A percentile compares a stretch with the other conserved stretches of the same genome.
Conservation (phyloP, 2,797 vertebrate genomes). For the Rhabdomys pumilio region DNA sequence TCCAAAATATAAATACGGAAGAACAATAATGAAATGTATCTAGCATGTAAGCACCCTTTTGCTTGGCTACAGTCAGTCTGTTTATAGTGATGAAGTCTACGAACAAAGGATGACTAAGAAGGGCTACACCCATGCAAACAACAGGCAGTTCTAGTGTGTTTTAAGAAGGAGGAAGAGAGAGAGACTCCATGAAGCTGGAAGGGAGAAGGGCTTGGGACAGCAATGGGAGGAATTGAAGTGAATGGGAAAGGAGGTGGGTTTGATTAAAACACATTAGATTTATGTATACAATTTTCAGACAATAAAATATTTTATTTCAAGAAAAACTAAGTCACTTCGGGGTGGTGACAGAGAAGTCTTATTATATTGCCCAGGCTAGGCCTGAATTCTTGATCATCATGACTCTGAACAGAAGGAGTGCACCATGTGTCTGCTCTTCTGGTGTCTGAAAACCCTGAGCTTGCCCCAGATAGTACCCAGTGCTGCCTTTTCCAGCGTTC, state of each 20-base stretch:
- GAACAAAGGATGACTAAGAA: background rate
- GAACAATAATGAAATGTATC: background rate
- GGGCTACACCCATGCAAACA: background rate
- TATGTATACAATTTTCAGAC: background rate
- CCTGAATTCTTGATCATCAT: background rate
- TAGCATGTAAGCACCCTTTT: background rate
- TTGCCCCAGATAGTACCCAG: too few species aligned
- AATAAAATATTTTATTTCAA: conserved; percentile 25
- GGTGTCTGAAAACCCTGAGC: background rate
- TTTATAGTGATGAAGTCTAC: background rate
- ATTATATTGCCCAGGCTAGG: background rate
- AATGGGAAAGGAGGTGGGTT: background rate
- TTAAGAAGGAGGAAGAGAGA: background rate
- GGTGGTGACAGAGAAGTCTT: background rate
- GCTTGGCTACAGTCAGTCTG: background rate
- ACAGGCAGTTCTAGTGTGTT: background rate
- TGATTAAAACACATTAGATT: background rate
- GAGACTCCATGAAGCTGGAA: too few species aligned
- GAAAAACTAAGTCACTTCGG: background rate
- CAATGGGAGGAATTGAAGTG: background rate
- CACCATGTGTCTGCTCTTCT: background rate
- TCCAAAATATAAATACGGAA: background rate
- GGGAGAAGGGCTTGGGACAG: background rate
- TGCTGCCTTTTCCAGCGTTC: background rate
- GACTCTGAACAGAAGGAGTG: background rate